Percentiles rank a stretch among this genome's conserved stretches.
These are phyloP conservation scores for Cataglyphis albicans DNA, from an alignment of 2,888 invertebrate genomes.

Conservation along the genomic window DNA sequence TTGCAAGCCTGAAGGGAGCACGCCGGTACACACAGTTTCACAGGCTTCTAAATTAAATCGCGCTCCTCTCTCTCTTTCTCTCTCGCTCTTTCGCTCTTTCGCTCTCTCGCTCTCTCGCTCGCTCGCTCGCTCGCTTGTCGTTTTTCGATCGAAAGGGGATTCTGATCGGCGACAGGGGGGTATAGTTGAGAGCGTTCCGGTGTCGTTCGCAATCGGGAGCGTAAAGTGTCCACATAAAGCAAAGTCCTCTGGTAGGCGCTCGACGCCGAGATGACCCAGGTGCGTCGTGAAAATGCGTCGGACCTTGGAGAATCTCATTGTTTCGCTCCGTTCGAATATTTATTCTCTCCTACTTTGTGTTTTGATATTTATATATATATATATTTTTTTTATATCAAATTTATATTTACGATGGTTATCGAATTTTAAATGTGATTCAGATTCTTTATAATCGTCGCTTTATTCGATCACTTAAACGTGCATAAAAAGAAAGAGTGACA, in stretches of 20 bases:
- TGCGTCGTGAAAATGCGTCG: conserved; percentile 67
- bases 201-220: conserved; percentile 86
- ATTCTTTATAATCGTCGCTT: neutral
- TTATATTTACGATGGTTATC: neutral
- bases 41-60: conserved; percentile 83
- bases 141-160: conserved; percentile 80
- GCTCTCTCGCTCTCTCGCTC: conserved; percentile 31
- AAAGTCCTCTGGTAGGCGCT: conserved; percentile 73
- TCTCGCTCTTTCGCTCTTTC: conserved; percentile 34
- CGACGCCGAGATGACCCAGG: conserved; percentile 69
- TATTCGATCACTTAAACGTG: neutral
- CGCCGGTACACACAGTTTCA: conserved; percentile 54
- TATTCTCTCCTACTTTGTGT: neutral
- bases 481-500: neutral
- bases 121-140: conserved; percentile 68
- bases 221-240: conserved; percentile 85
- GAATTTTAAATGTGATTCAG: neutral
- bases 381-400: neutral
- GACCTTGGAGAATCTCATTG: conserved; percentile 7
- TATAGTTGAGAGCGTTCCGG: conserved; percentile 85
- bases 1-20: conserved; percentile 57
- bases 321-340: neutral
- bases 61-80: conserved; percentile 1
- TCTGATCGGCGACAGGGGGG: conserved; percentile 78
- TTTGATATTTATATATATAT: neutral